phyloP scores from a whole-genome alignment of 1,140 invertebrate genomes.

The Cherax quadricarinatus region DNA sequence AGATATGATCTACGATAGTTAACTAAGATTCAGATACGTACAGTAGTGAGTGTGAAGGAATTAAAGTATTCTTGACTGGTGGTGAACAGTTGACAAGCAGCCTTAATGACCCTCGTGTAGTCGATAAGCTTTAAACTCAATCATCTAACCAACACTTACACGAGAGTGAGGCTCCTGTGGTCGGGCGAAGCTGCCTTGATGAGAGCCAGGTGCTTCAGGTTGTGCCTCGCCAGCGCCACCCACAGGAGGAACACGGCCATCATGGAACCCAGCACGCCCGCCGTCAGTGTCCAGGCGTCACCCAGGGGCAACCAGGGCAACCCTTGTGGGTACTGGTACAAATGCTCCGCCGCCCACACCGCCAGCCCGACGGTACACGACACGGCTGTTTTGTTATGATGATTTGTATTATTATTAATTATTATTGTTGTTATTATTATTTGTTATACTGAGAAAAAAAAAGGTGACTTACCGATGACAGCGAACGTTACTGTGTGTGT shows the following conservation, averaged over 20 bases:
- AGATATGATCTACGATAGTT: no score
- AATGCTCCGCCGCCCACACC: slow-evolving; percentile 14
- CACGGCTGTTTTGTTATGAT: neutral
- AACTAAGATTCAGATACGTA: no score
- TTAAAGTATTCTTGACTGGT: no score
- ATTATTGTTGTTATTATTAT: no score
- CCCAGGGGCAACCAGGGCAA: slow-evolving; percentile 26
- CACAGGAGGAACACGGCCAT: neutral
- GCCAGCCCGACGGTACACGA: neutral
- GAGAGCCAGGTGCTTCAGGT: neutral
- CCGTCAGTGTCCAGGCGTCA: neutral
- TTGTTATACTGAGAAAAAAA: neutral
- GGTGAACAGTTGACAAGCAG: no score
- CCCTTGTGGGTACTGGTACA: neutral
- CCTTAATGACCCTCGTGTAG: no score
- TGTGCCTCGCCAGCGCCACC: slow-evolving; percentile 6
- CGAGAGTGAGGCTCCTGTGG: slow-evolving; percentile 13
- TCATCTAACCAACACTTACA: neutral
- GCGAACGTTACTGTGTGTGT: neutral
- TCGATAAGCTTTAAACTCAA: no score
- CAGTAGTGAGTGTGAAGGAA: no score
- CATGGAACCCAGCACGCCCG: slow-evolving; percentile 5
- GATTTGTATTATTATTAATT: no score
- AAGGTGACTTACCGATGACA: slow-evolving; percentile 14
- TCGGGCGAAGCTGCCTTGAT: neutral